phyloP scores from a whole-genome alignment of 2,113 vertebrate genomes.

The Anser cygnoides region DNA sequence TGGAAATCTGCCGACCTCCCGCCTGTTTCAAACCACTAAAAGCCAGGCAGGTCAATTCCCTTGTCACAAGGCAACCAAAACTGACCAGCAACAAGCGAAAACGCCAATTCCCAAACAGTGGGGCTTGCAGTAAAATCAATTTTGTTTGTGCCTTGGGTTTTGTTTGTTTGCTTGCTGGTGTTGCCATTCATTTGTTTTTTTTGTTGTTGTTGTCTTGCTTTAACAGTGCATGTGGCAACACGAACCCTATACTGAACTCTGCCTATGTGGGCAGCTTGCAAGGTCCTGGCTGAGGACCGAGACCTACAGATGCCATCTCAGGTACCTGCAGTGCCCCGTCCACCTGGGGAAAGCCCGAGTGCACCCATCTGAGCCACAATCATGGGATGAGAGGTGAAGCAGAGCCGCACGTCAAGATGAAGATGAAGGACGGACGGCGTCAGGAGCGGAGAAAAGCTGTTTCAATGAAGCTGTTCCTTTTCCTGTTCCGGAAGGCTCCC shows the following conservation, averaged over 20 bases:
- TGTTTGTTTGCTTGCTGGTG: background rate
- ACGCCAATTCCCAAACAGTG: rapidly evolving
- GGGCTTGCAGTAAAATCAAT: background rate
- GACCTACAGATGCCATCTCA: background rate
- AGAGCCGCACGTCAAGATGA: rapidly evolving
- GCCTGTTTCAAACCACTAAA: background rate
- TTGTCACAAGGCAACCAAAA: rapidly evolving
- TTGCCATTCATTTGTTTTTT: background rate
- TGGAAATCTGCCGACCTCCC: background rate
- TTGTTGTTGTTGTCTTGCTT: no score
- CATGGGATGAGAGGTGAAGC: background rate
- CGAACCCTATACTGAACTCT: no score
- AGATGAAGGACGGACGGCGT: rapidly evolving
- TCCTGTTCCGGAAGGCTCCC: background rate
- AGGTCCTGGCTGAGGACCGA: background rate
- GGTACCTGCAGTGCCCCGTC: background rate
- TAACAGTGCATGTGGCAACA: background rate
- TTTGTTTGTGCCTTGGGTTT: rapidly evolving
- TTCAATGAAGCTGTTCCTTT: rapidly evolving
- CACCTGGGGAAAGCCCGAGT: background rate
- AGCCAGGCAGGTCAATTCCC: background rate
- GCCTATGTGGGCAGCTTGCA: background rate
- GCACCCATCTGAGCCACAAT: rapidly evolving
- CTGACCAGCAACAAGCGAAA: background rate
- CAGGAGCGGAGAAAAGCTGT: background rate